Base-by-base conservation (phyloP, 2,797 vertebrate species). In the Intellagama lesueurii region DNA sequence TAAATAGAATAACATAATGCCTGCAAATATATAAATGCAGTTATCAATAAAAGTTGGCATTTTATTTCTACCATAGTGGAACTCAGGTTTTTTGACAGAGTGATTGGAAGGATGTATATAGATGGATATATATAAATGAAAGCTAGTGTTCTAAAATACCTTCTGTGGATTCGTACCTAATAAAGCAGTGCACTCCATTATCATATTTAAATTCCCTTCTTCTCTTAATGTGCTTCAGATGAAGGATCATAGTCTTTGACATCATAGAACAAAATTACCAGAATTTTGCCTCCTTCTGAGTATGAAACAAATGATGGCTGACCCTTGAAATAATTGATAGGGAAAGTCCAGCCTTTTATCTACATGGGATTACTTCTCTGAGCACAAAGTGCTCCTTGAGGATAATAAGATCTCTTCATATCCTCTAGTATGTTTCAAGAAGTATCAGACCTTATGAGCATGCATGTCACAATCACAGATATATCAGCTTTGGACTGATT, bases 241-340 rank as follows among this genome's bases (percentile, higher is more conserved):
- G 32, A 82, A 30, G 35, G n/a, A 52, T 69, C 60, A 47, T 32
- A 60, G 28, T 26, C 17, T 14, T 64, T 87, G 52, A 81, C 12
- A 66, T 75, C 26, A 64, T 47, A 81, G 60, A 85, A n/a, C 47
- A 72, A 56, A 81, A 86, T 47, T 22, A 35, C 60, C 28, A 81
- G 40, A 22, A 81, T 81, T 73, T 81, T 81, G 26, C 44, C n/a
- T 30, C 40, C 30, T 85, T 52, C 77, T 86, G 22, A 40, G 24
- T 76, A 75, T 49, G 44, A 70, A 86, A 89, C 30, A 86, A 81
- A 76, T 75, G 40, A 81, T 44, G 64, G 30, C 40, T 56, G 75
- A 68, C 56, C 17, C 83, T 89, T 68, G n/a, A 49, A 66, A 77
- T 83, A 82, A 87, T 87, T 87, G 85, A 7, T 47, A 81, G 35